Evolutionary conservation across 2,113 vertebrate species (phyloP), one percentile per base, ranked within the genome.

Genomic region (Megaleporinus macrocephalus): DNA sequence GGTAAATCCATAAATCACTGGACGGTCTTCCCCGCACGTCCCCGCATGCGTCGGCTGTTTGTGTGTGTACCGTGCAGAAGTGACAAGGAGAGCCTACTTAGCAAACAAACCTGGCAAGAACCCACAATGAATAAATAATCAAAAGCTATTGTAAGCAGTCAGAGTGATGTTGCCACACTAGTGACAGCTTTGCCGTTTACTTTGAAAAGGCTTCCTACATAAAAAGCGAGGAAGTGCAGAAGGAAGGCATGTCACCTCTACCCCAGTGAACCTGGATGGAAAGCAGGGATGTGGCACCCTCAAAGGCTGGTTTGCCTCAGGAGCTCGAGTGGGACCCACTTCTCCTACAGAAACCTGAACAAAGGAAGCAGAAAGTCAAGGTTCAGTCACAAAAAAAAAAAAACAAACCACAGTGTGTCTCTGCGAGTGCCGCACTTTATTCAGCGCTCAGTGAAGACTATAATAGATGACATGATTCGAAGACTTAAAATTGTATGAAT

Each of bases 91-190:
- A 71, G 27, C 69, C 70, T 82, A 49, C 84, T 85, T 74, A 73
- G 66, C 72, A 83, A 79, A 86, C 84, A 79, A 82, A 68, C 68
- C 79, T 69, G 69, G 57, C 69, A 78, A 72, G 61, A 74, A 78
- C 93, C 94, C 92, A 92, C 94, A 93, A 95, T 95, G 95, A 95
- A 95, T 96, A 95, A 95, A 95, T 96, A 94, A 95, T 96, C 95
- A 95, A 95, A 95, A 93, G 92, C 89, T 89, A 92, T 89, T 89
- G 92, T 93, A 89, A 87, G 92, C 90, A 81, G 90, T 92, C 79
- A 94, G 94, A 90, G 91, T 92, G 92, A 93, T 91, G 88, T 89
- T 82, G 91, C 93, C 73, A 89, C 84, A 88, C 93, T 93, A 90
- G 91, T 93, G 95, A 94, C 94, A 95, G 94, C 92, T 87, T 76